Conservation (phyloP, 2,113 vertebrate genomes). For the Eublepharis macularius region DNA sequence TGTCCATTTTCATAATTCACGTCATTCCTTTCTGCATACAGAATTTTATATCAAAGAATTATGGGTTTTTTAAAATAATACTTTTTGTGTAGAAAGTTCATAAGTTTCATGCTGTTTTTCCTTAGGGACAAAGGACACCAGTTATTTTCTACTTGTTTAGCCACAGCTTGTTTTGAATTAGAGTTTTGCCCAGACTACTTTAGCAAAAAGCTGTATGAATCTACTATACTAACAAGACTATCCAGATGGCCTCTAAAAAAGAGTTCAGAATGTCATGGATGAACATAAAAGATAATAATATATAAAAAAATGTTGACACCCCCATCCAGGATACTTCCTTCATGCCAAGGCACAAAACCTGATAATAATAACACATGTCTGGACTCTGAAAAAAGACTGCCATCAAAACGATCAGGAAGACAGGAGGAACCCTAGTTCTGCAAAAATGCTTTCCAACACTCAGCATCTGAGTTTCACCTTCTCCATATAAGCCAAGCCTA, state of each 20-base stretch:
- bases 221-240: background rate
- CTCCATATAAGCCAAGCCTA: background rate
- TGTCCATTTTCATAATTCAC: background rate
- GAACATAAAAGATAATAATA: constrained; percentile 10
- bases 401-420: constrained; percentile 9
- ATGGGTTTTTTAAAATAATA: background rate
- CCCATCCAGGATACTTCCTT: background rate
- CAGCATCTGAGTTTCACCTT: constrained; percentile 17
- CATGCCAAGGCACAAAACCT: constrained; percentile 15
- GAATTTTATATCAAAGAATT: background rate
- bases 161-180: background rate
- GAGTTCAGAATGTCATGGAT: background rate
- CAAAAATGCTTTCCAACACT: constrained; percentile 19
- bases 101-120: background rate
- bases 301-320: background rate
- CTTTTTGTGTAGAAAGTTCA: background rate
- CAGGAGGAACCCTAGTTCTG: constrained; percentile 25
- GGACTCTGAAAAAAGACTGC: constrained; percentile 27
- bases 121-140: background rate
- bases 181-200: background rate
- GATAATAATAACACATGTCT: constrained; percentile 4
- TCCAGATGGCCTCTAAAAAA: constrained; percentile 15
- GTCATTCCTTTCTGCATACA: background rate
- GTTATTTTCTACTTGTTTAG: background rate
- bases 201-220: background rate